Evolutionary conservation across 1,140 invertebrate genomes (phyloP).

Genomic region (Neodiprion pinetum): DNA sequence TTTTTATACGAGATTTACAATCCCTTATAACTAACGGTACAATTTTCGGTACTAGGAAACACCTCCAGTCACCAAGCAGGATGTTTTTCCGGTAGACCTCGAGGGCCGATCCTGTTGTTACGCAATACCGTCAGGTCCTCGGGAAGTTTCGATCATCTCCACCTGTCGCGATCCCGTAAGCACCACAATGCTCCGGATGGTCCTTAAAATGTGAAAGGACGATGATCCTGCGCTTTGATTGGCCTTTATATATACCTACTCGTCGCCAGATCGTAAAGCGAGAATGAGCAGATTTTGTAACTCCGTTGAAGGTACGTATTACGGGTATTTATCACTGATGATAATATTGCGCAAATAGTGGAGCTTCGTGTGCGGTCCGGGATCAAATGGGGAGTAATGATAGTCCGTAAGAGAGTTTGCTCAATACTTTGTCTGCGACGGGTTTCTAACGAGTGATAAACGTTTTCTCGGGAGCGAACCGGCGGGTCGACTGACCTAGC

Average conservation of each 20-base stretch:
- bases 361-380: conserved; percentile 3
- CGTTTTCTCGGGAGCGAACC: conserved; percentile 20
- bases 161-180: conserved; percentile 12
- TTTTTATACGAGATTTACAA: not conserved
- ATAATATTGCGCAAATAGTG: no score
- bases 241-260: no score
- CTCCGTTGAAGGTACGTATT: no score
- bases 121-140: conserved; percentile 8
- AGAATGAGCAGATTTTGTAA: no score
- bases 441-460: conserved; percentile 40
- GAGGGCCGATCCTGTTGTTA: not conserved
- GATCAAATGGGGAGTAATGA: not conserved
- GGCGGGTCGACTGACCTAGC: conserved; percentile 17
- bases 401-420: not conserved
- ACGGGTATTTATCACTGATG: no score
- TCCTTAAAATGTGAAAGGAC: no score
- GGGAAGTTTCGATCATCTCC: not conserved
- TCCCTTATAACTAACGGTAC: no score
- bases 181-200: not conserved
- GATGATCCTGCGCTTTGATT: no score
- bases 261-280: no score
- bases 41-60: no score
- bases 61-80: not conserved
- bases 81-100: not conserved
- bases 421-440: conserved; percentile 10